A percentile compares a stretch with the other conserved stretches of the same genome.
phyloP scores from a whole-genome alignment of 1,140 invertebrate genomes.

The Musca domestica region DNA sequence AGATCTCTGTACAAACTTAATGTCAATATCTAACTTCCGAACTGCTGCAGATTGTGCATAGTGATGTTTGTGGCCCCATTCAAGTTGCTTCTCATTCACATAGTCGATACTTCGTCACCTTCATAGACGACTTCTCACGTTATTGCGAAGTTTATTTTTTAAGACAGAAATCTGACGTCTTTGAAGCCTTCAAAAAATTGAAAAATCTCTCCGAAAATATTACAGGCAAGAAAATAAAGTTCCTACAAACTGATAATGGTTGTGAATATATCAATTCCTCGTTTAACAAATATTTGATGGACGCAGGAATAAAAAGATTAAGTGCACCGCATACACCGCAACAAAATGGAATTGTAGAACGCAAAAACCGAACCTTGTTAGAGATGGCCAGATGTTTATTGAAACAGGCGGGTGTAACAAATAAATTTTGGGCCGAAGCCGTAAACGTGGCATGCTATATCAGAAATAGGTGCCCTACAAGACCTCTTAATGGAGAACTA shows the following conservation, averaged over 20 bases:
- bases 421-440: too few relatives aligned
- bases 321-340: slow-evolving; percentile 41
- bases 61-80: too few relatives aligned
- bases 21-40: slow-evolving; percentile 13
- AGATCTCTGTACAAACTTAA: slow-evolving; percentile 21
- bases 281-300: too few relatives aligned
- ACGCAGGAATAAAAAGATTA: slow-evolving; percentile 30
- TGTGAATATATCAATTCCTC: slow-evolving; percentile 37
- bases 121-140: slow-evolving; percentile 45
- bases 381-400: slow-evolving; percentile 32
- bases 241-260: slow-evolving; percentile 35
- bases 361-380: slow-evolving; percentile 2
- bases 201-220: slow-evolving; percentile 19
- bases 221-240: slow-evolving; percentile 19
- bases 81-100: slow-evolving; percentile 38
- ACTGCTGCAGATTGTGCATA: slow-evolving; percentile 34
- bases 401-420: slow-evolving; percentile 4
- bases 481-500: slow-evolving; percentile 28
- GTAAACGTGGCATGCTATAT: slow-evolving; percentile 28
- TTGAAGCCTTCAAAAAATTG: slow-evolving; percentile 20
- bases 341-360: too few relatives aligned
- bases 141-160: slow-evolving; percentile 43
- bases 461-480: slow-evolving; percentile 34
- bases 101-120: slow-evolving; percentile 47
- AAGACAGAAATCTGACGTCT: slow-evolving; percentile 34